These are phyloP conservation scores for Drosophila funebris DNA, from an alignment of 1,140 invertebrate species.

Conservation along the genomic window DNA sequence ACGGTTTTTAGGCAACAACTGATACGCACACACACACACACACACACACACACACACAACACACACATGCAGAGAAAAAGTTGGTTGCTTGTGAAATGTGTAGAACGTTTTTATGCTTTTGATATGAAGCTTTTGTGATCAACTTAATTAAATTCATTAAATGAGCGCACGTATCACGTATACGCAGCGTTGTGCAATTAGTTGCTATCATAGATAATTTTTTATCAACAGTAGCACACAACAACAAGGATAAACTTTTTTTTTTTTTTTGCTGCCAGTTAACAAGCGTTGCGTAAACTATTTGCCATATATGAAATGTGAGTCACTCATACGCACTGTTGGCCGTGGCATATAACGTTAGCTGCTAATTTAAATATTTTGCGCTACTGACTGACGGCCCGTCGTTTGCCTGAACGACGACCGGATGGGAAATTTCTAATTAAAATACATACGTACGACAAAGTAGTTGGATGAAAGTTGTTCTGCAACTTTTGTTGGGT, in stretches of 20 bases:
- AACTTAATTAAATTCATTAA: slow-evolving; percentile 79
- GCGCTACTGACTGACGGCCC: slow-evolving; percentile 44
- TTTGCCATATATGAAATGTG: slow-evolving; percentile 17
- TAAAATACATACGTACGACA: slow-evolving; percentile 58
- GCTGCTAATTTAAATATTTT: slow-evolving; percentile 74
- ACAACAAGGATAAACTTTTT: slow-evolving; percentile 40
- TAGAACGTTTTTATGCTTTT: slow-evolving; percentile 48
- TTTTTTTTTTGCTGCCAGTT: slow-evolving; percentile 13
- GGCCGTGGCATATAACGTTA: slow-evolving; percentile 44
- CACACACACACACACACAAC: neutral
- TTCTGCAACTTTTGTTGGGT: slow-evolving; percentile 58
- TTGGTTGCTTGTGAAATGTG: slow-evolving; percentile 65
- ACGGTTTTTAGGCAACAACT: slow-evolving; percentile 30
- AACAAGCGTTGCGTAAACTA: slow-evolving; percentile 20
- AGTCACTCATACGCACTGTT: slow-evolving; percentile 52
- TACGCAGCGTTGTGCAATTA: slow-evolving; percentile 60
- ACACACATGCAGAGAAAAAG: slow-evolving; percentile 14
- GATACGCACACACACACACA: slow-evolving; percentile 11
- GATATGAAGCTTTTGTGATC: slow-evolving; percentile 65
- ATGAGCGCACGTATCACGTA: slow-evolving; percentile 51
- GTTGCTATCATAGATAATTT: slow-evolving; percentile 55
- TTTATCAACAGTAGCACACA: neutral
- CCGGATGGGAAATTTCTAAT: slow-evolving; percentile 63
- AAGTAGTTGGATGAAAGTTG: slow-evolving; percentile 54
- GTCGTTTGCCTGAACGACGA: no score